Conservation (phyloP, 1,140 invertebrate species). For the Hypsibius dujardini region DNA sequence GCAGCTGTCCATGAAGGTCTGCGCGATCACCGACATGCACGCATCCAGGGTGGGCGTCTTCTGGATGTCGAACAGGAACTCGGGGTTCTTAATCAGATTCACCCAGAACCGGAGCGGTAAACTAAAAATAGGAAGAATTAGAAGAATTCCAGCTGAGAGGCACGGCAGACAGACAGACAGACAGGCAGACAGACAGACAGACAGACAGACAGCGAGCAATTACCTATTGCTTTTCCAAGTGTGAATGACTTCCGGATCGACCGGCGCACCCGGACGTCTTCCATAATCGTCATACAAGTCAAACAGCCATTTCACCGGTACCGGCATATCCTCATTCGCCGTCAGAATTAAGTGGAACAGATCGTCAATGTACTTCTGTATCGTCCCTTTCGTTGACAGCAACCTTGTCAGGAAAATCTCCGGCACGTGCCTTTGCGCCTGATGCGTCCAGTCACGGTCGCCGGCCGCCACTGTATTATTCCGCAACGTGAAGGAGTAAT, state of each 20-base stretch:
- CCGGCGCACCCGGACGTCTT: constrained; percentile 51
- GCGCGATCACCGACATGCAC: constrained; percentile 78
- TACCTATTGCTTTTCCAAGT: constrained; percentile 81
- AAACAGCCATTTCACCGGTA: constrained; percentile 84
- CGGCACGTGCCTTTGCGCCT: constrained; percentile 57
- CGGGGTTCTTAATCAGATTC: constrained; percentile 88
- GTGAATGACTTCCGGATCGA: constrained; percentile 72
- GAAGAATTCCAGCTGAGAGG: constrained; percentile 13
- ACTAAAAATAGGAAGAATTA: constrained; percentile 37
- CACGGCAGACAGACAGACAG: background rate
- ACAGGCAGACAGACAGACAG: background rate
- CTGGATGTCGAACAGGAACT: constrained; percentile 88
- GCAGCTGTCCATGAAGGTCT: constrained; percentile 88
- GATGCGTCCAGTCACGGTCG: constrained; percentile 24
- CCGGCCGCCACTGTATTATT: constrained; percentile 17
- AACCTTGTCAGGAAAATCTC: constrained; percentile 83
- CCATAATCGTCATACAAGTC: constrained; percentile 81
- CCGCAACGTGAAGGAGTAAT: background rate
- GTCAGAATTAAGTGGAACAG: constrained; percentile 74
- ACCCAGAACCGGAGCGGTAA: constrained; percentile 86
- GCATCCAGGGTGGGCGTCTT: constrained; percentile 78
- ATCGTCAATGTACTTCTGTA: constrained; percentile 89
- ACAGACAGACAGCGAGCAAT: no score
- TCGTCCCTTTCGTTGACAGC: constrained; percentile 78
- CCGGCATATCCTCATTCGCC: constrained; percentile 69